A percentile compares a stretch with the other conserved stretches of the same genome.
These are phyloP conservation scores for Ferdinandea cuprea DNA, from an alignment of 2,888 invertebrate species.

Conservation along the genomic window DNA sequence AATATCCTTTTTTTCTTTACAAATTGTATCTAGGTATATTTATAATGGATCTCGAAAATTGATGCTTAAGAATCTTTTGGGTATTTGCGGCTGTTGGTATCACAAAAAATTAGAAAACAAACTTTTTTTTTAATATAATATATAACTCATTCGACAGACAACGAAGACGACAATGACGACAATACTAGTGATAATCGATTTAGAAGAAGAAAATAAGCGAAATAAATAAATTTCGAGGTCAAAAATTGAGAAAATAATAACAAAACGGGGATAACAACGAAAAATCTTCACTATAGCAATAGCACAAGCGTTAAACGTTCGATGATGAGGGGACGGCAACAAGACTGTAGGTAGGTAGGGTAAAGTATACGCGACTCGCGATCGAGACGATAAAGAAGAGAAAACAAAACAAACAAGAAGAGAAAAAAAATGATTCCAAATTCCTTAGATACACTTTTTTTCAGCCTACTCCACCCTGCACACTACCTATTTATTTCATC, in stretches of 20 bases:
- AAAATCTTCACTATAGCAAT: conserved; percentile 47
- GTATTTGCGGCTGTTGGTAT: too few relatives aligned
- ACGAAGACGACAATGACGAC: conserved; percentile 37
- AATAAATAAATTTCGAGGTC: conserved; percentile 63
- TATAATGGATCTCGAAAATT: conserved; percentile 7
- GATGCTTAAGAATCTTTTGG: conserved; percentile 19
- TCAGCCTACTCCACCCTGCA: conserved; percentile 23
- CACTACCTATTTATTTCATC: conserved; percentile 33
- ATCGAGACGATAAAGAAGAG: conserved; percentile 16
- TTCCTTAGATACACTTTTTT: conserved; percentile 74
- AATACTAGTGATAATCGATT: conserved; percentile 53
- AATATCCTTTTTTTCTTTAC: conserved; percentile 29
- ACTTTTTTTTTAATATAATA: conserved; percentile 1
- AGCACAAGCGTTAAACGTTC: conserved; percentile 52
- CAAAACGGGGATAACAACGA: conserved; percentile 44
- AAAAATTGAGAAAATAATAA: conserved; percentile 56
- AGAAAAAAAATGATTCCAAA: conserved; percentile 71
- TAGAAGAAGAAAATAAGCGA: conserved; percentile 40
- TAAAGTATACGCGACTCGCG: conserved; percentile 11
- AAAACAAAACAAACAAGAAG: conserved; percentile 50
- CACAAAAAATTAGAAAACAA: neutral
- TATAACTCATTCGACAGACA: conserved; percentile 23
- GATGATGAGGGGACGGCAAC: conserved; percentile 20
- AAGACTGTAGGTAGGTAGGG: too few relatives aligned
- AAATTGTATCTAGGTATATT: neutral